Percentiles rank a stretch among this genome's conserved stretches.
Evolutionary conservation across 1,140 invertebrate genomes (phyloP).

Genomic region (Drosophila kohkoa): DNA sequence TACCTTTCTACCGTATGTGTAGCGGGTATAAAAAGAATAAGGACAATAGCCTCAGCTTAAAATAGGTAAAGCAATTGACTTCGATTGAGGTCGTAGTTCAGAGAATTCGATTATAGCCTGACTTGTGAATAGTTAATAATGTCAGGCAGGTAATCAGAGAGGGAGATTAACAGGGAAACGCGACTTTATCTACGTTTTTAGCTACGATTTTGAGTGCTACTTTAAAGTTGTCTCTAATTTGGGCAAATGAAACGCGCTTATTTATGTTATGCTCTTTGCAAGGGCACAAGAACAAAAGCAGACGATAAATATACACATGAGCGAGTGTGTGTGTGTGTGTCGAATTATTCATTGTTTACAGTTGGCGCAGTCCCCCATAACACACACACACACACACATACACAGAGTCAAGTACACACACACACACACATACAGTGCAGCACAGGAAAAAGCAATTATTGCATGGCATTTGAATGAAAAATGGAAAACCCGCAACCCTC

Average conservation of each 20-base stretch:
- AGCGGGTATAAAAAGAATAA: background rate
- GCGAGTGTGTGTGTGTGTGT: conserved; percentile 2
- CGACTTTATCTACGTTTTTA: background rate
- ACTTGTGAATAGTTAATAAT: background rate
- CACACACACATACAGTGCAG: conserved; percentile 24
- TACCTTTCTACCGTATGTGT: background rate
- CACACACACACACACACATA: conserved; percentile 11
- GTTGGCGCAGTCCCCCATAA: background rate
- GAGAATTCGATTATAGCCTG: background rate
- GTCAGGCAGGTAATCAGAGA: background rate
- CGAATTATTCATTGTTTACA: conserved; percentile 31
- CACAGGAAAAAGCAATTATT: conserved; percentile 81
- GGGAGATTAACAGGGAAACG: background rate
- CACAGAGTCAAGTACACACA: background rate
- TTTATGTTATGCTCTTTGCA: conserved; percentile 5
- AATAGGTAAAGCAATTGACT: background rate
- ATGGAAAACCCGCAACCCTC: conserved; percentile 58
- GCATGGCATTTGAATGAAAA: conserved; percentile 77
- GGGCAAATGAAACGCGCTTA: background rate
- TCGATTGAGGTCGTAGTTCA: background rate
- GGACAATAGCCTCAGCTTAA: background rate
- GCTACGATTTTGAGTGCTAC: background rate
- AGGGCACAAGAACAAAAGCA: conserved; percentile 33
- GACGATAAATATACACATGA: background rate
- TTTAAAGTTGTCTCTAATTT: conserved; percentile 10